Conservation (phyloP, 1,140 invertebrate species). For the Stenopsyche tienmushanensis region DNA sequence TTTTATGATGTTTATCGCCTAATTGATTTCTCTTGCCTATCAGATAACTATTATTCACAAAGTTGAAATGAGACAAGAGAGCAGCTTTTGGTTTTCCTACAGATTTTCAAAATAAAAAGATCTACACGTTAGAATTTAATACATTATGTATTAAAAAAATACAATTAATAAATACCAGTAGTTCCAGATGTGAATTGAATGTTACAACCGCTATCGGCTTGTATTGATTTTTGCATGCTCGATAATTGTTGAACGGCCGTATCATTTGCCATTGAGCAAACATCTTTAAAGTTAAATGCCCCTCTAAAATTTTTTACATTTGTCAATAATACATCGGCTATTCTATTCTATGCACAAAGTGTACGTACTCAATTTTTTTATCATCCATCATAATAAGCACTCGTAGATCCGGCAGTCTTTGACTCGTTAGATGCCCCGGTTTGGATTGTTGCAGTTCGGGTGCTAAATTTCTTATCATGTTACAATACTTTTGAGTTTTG, state of each 20-base stretch:
- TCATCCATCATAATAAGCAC: constrained; percentile 56
- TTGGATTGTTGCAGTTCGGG: constrained; percentile 53
- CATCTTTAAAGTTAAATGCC: constrained; percentile 60
- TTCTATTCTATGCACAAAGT: no score
- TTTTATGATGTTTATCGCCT: constrained; percentile 53
- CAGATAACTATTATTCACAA: constrained; percentile 84
- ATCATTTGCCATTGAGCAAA: constrained; percentile 51
- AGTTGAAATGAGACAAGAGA: constrained; percentile 75
- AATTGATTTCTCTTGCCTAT: constrained; percentile 63
- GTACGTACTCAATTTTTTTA: constrained; percentile 54
- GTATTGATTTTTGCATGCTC: constrained; percentile 55
- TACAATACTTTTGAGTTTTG: constrained; percentile 72
- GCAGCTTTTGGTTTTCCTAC: constrained; percentile 86
- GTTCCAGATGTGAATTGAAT: constrained; percentile 88
- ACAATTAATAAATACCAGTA: constrained; percentile 49
- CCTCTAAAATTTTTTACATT: constrained; percentile 57
- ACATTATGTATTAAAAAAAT: background rate
- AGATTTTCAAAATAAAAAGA: background rate
- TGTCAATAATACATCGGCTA: background rate
- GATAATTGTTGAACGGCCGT: constrained; percentile 46
- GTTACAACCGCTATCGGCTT: constrained; percentile 69
- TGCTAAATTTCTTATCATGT: constrained; percentile 59
- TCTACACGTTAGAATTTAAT: background rate
- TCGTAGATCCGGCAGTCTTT: constrained; percentile 50
- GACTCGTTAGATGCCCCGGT: constrained; percentile 47